Evolutionary conservation across 2,113 vertebrate genomes (phyloP).

Genomic region (Colinus virginianus): DNA sequence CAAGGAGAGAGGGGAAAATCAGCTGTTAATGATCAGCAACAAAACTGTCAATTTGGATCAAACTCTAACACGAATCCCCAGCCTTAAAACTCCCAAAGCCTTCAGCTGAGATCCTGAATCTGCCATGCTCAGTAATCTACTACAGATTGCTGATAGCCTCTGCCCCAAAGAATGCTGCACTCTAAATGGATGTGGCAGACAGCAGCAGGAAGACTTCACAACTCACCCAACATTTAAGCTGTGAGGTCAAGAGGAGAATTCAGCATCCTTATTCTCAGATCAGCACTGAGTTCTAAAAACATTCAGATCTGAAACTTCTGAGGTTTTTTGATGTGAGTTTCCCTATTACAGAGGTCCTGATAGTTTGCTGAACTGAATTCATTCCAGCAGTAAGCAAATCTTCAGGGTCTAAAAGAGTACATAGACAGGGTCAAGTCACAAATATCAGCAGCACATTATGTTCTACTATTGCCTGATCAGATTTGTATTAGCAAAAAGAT

Average conservation of each 20-base stretch:
- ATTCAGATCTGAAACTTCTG: not conserved
- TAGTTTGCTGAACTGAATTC: not conserved
- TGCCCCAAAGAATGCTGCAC: not conserved
- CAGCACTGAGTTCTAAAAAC: not conserved
- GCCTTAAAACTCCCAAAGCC: not conserved
- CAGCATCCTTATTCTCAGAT: not conserved
- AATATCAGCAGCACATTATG: not conserved
- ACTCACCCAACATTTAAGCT: not conserved
- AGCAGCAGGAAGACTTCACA: not conserved
- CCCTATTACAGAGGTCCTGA: not conserved
- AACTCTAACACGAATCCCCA: not conserved
- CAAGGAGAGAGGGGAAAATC: not conserved
- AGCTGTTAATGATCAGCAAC: not conserved
- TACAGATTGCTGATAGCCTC: not conserved
- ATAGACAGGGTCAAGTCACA: not conserved
- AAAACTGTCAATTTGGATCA: slow-evolving; percentile 7
- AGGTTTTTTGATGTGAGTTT: not conserved
- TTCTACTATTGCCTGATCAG: not conserved
- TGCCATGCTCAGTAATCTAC: not conserved
- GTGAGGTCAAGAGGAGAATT: not conserved
- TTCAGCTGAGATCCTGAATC: not conserved
- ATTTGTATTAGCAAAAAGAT: not conserved
- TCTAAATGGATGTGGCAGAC: not conserved
- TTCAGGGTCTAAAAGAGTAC: not conserved
- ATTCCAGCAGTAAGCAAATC: not conserved